These are phyloP conservation scores for Lineus longissimus DNA, from an alignment of 1,140 invertebrate species.

Conservation along the genomic window DNA sequence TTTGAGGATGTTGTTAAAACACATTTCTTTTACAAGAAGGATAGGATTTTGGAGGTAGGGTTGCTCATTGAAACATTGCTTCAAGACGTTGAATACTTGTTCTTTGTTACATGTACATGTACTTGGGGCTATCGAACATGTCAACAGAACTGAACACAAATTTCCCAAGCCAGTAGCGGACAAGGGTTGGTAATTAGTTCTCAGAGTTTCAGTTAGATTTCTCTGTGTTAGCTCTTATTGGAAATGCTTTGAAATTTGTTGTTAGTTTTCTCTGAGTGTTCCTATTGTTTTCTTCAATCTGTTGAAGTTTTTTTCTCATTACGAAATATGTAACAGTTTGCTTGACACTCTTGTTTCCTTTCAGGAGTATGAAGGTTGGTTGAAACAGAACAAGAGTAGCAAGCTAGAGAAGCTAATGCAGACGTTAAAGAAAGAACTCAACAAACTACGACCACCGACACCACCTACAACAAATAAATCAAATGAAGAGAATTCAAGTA, in stretches of 20 bases:
- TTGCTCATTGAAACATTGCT: slow-evolving; percentile 15
- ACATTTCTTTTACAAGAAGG: slow-evolving; percentile 32
- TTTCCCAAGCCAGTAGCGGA: slow-evolving; percentile 18
- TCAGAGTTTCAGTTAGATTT: no score
- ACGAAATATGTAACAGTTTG: no score
- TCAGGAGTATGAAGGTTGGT: slow-evolving; percentile 19
- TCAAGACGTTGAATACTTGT: slow-evolving; percentile 22
- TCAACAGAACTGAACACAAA: slow-evolving; percentile 19
- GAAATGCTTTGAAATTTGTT: no score
- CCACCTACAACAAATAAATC: no score
- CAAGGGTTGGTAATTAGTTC: not conserved
- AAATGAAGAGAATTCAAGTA: no score
- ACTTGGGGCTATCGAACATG: slow-evolving; percentile 21
- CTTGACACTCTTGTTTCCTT: slow-evolving; percentile 3
- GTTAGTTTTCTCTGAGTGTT: no score
- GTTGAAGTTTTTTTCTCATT: no score
- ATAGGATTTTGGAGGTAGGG: slow-evolving; percentile 29
- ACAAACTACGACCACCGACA: slow-evolving; percentile 18
- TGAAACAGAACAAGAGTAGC: slow-evolving; percentile 9
- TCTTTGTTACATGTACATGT: slow-evolving; percentile 24
- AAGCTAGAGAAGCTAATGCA: slow-evolving; percentile 16
- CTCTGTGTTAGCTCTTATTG: no score
- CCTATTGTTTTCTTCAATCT: no score
- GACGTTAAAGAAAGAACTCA: slow-evolving; percentile 14
- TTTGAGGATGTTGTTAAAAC: slow-evolving; percentile 32